These are phyloP conservation scores for Melipona quadrifasciata DNA, from an alignment of 1,140 invertebrate species.

Conservation along the genomic window DNA sequence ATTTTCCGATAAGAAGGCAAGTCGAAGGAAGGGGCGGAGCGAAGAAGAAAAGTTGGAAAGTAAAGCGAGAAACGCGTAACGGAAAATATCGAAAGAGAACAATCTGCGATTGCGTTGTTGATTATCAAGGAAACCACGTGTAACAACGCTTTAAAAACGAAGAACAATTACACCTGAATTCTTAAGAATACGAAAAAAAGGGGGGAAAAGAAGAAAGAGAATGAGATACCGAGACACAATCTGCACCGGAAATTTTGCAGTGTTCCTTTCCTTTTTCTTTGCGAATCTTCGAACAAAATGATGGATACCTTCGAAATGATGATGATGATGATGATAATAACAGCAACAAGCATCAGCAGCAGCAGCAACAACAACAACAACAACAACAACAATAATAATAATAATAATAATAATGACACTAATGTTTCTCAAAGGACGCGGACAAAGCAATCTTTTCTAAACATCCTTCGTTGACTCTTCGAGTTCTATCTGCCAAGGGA, in stretches of 20 bases:
- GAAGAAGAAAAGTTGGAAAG: background rate
- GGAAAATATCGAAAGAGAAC: background rate
- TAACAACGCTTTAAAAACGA: conserved; percentile 17
- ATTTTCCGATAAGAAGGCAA: conserved; percentile 18
- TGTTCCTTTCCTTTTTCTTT: conserved; percentile 2
- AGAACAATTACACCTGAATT: background rate
- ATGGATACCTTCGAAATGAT: background rate
- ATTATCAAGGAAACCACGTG: conserved; percentile 6
- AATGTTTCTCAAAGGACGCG: background rate
- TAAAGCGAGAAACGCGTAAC: background rate
- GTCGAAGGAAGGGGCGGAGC: background rate
- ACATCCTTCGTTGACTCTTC: conserved; percentile 1
- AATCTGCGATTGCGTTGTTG: conserved; percentile 11
- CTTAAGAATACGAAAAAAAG: conserved; percentile 9
- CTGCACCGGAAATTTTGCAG: conserved; percentile 9
- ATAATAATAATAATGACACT: background rate
- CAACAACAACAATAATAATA: background rate
- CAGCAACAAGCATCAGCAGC: background rate
- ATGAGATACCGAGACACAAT: background rate
- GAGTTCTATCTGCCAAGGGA: conserved; percentile 8
- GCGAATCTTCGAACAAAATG: conserved; percentile 1
- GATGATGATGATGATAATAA: conserved; percentile 1
- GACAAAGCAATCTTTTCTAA: background rate
- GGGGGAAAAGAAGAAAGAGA: background rate
- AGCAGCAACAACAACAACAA: no score